Conservation (phyloP, 2,888 invertebrate genomes). For the Euzetes globulus region DNA sequence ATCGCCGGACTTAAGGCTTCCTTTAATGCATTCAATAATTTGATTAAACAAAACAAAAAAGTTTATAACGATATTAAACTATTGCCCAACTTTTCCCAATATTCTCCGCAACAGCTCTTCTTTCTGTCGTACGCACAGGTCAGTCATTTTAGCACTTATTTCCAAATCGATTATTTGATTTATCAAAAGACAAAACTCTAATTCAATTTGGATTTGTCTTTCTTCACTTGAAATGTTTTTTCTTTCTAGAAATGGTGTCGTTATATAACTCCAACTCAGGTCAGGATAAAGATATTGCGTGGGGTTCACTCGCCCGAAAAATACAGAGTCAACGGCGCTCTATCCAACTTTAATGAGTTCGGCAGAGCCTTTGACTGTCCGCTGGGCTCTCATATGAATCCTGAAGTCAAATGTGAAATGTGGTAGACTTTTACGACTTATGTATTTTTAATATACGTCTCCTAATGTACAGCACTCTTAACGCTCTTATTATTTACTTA, state of each 20-base stretch:
- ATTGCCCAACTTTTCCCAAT: conserved; percentile 28
- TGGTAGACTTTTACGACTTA: conserved; percentile 36
- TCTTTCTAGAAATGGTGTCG: conserved; percentile 35
- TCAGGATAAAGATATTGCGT: conserved; percentile 19
- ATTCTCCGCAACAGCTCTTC: conserved; percentile 26
- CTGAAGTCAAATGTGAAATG: conserved; percentile 40
- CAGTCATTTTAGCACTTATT: not conserved
- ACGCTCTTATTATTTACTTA: too few species aligned
- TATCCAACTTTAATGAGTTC: conserved; percentile 41
- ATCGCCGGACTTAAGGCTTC: conserved; percentile 32
- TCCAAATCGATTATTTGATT: not conserved
- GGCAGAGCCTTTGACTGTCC: conserved; percentile 40
- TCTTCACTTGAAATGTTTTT: not conserved
- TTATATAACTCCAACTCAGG: conserved; percentile 27
- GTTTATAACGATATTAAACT: conserved; percentile 2
- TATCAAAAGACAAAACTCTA: not conserved
- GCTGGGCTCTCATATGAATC: conserved; percentile 40
- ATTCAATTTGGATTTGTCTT: not conserved
- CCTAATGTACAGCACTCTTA: too few species aligned
- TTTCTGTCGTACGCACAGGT: conserved; percentile 35
- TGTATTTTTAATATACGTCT: not conserved
- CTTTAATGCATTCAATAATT: conserved; percentile 29
- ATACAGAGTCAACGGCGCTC: conserved; percentile 40
- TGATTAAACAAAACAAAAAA: conserved; percentile 13
- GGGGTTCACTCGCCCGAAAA: conserved; percentile 31